Evolutionary conservation across 2,113 vertebrate species (phyloP), one percentile per base, ranked within the genome.

Genomic region (Eretmochelys imbricata): DNA sequence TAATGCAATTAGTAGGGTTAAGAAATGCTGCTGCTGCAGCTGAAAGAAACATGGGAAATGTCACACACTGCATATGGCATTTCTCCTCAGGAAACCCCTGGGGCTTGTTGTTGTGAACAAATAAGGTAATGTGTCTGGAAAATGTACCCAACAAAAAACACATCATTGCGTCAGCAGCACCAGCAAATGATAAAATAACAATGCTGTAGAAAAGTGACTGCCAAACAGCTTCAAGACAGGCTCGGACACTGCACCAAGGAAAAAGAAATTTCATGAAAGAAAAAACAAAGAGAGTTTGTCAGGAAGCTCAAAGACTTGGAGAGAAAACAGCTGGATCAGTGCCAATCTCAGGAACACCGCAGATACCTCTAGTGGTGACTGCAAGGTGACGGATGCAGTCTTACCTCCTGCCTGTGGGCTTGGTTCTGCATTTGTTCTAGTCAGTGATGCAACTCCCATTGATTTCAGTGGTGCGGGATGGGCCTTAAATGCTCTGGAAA

Each of bases 81-180:
- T 94, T 97, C 85, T 96, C 72, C 53, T 87, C 84, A 80, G 84
- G 75, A 93, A 95, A 93, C 69, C 91, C 54, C 88, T 91, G 78
- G 80, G 54, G 84, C 82, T 89, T 38, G 12, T 85, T 93, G 89
- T 85, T 93, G 84, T 65, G 69, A 89, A 79, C 78, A 81, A 13
- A 62, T 5, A 81, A 54, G 76, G 84, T 89, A 91, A 91, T 14
- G 86, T 79, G 29, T 27, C 83, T 92, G 16, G 82, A 90, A 94
- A 94, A 51, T 89, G 88, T 35, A 10, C 87, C 35, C 59, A 82
- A 17, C 35, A n/a, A 75, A 93, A 92, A 89, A 35, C 42, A 24
- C 14, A 16, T 12, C 5, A 62, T 29, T 90, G n/a, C 35, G 85
- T 8, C 91, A 92, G 82, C 82, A 46, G 31, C 81, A 95, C 48